phyloP scores from a whole-genome alignment of 2,888 invertebrate genomes.

The Oegoconia quadripuncta region DNA sequence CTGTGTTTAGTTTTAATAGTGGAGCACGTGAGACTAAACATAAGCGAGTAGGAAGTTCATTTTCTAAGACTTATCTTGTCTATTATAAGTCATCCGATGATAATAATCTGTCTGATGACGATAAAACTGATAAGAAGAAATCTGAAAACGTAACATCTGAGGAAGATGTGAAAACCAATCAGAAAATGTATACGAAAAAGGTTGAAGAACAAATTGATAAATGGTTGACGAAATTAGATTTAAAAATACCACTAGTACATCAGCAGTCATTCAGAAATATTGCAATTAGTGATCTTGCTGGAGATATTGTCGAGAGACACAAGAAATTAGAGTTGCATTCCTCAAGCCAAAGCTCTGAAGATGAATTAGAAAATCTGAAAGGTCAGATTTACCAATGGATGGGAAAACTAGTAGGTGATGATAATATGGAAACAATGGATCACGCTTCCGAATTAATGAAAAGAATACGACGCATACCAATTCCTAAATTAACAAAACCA shows the following conservation, averaged over 20 bases:
- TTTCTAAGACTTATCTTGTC: background rate
- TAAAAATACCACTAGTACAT: conserved; percentile 4
- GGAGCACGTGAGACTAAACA: background rate
- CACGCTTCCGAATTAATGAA: conserved; percentile 7
- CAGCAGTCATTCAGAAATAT: background rate
- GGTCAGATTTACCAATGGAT: conserved; percentile 23
- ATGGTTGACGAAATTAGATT: conserved; percentile 14
- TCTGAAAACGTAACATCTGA: background rate
- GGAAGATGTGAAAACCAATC: background rate
- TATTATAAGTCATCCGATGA: no score
- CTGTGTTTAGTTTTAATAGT: conserved; percentile 1
- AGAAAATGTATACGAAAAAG: background rate
- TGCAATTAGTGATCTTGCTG: conserved; percentile 13
- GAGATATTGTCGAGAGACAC: conserved; percentile 15
- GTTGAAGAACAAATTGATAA: conserved; percentile 4
- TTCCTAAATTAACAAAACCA: background rate
- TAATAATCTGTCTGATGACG: background rate
- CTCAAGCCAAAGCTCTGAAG: background rate
- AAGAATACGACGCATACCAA: conserved; percentile 1
- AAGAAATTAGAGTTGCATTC: conserved; percentile 14
- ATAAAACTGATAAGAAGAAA: background rate
- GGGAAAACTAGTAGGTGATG: conserved; percentile 14
- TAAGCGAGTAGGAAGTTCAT: background rate
- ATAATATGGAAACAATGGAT: conserved; percentile 11
- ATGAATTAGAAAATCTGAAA: conserved; percentile 16